Conservation (phyloP, 2,113 vertebrate species). For the Formicarius rufipectus region DNA sequence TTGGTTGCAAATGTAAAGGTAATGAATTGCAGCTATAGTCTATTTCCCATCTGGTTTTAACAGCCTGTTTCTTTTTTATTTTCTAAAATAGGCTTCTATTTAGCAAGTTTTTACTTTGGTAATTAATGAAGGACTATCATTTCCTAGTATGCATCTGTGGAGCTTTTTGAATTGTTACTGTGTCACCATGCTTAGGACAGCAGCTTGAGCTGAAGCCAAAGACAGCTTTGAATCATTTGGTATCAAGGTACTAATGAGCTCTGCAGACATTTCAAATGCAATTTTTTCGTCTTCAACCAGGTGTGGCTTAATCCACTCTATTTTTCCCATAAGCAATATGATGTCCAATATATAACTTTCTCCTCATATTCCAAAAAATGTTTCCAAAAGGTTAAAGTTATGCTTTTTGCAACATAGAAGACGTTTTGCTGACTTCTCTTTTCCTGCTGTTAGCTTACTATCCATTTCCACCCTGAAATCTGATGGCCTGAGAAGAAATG, state of each 20-base stretch:
- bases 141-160: slow-evolving; percentile 46
- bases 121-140: slow-evolving; percentile 47
- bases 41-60: slow-evolving; percentile 33
- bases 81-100: background rate
- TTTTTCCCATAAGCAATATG: slow-evolving; percentile 65
- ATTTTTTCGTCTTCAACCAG: slow-evolving; percentile 58
- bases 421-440: background rate
- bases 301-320: slow-evolving; percentile 73
- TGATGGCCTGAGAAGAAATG: background rate
- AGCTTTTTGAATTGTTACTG: slow-evolving; percentile 46
- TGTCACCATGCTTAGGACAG: slow-evolving; percentile 52
- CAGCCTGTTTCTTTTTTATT: slow-evolving; percentile 19
- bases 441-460: background rate
- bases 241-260: slow-evolving; percentile 75
- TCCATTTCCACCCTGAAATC: background rate
- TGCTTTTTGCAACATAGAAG: background rate
- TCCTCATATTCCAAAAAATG: slow-evolving; percentile 2
- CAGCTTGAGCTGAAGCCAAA: slow-evolving; percentile 72
- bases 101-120: slow-evolving; percentile 53
- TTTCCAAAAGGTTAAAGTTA: slow-evolving; percentile 39
- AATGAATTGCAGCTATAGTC: background rate
- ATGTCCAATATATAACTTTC: slow-evolving; percentile 18
- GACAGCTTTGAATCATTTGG: slow-evolving; percentile 72
- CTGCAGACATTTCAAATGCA: slow-evolving; percentile 72
- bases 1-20: background rate